Base-by-base conservation (phyloP, 1,140 invertebrate species). In the Dendroctonus ponderosae region DNA sequence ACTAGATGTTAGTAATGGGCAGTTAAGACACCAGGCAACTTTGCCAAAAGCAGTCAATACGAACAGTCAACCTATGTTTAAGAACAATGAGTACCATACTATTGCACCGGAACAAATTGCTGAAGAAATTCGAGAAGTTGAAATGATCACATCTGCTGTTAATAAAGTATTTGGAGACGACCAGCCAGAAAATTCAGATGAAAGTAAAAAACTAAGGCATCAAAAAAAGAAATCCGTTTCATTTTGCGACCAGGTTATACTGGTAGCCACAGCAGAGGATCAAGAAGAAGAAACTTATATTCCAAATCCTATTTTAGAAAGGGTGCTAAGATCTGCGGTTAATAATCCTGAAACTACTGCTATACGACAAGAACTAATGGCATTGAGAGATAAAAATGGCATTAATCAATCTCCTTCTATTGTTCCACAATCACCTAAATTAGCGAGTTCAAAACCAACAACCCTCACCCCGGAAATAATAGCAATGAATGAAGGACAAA, bases 161-260 rank as follows among this genome's bases (percentile, higher is more conserved):
- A 79, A 82, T 66, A 79, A 83, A 65, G 79, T 79, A 4, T 65
- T 83, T 52, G 65, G 65, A 49, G n/a, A 12, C 9, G 40, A 14
- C 26, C n/a, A 43, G 7, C 14, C 49, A 11, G 40, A 63, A 50
- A 41, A 44, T 4, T 54, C 15, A 37, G 67, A 71, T 50, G 67
- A 70, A 37, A 39, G 42, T 50, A 49, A 40, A 66, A 67, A 51
- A 26, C 6, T 15, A 69, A 70, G 62, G 67, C 40, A 83, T 88
- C 60, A 83, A 6, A 93, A 93, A 75, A 96, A 96, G 83, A 96
- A 96, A 77, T 93, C 91, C 71, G 94, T 96, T 2, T 94, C 93
- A 0, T 96, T 96, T 78, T 95, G 93, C 73, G 93, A 96, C 77
- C 91, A 95, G 80, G 93, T 96, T 0, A 92, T 93, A 62, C 80